Base-by-base conservation (phyloP, 2,113 vertebrate genomes). In the Caracal caracal region DNA sequence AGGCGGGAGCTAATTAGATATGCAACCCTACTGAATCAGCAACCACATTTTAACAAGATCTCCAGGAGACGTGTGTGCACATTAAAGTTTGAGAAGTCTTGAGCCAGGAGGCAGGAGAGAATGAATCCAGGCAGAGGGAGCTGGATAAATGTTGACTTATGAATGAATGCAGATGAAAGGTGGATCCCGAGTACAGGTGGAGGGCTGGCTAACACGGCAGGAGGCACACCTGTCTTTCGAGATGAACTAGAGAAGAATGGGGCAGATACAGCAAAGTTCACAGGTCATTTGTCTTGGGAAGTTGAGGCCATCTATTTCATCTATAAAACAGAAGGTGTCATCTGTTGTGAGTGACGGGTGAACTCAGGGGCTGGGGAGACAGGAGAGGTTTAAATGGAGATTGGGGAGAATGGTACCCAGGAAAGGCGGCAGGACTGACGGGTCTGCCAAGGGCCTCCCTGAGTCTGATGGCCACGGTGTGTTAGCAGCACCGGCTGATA, bases 1-100 rank as follows among this genome's bases (percentile, higher is more conserved):
- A 47, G n/a, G 51, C 17, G 53, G n/a, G 51, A 61, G 30, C 76
- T 71, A 47, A 1, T 53, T 71, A 81, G 88, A 75, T 66, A 88
- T 1, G 15, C 56, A 78, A 30, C 49, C 35, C 47, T 35, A 8
- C 3, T 1, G 19, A 87, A 26, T 79, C 40, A 63, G 56, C 68
- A 40, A 43, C 51, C 17, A 10, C 43, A 43, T 61, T 88, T 75
- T 79, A 61, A 88, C 75, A 63, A 8, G 40, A 70, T 71, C 65
- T 65, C 47, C 0, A 3, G 35, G 97, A 95, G 85, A 78, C 33
- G 26, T 4, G 43, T 5, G 6, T 30, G 56, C 68, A 81, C 59
- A 66, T 81, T 76, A 68, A 97, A 85, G 66, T 85, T 51, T 59
- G 71, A 98, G 66, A 94, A 59, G 85, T 83, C 68, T 83, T 86